These are phyloP conservation scores for Chiroxiphia lanceolata DNA, from an alignment of 2,797 vertebrate genomes.

Conservation along the genomic window DNA sequence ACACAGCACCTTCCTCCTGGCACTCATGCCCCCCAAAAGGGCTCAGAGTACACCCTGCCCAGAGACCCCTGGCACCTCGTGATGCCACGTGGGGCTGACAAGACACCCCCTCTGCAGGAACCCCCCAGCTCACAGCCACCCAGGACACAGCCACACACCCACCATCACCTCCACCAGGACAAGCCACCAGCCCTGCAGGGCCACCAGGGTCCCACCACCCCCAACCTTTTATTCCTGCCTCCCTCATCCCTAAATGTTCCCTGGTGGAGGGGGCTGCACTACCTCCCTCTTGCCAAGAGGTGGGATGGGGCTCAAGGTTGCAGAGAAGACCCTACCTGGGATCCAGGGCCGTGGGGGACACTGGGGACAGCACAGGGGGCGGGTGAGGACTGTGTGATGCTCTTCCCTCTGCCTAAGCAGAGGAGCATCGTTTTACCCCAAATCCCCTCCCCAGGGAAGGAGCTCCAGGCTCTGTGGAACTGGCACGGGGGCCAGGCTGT, in stretches of 20 bases:
- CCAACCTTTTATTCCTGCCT: background rate
- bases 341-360: background rate
- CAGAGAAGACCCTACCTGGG: background rate
- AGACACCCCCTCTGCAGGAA: background rate
- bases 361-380: background rate
- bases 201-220: too few species aligned
- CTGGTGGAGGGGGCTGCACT: background rate
- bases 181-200: background rate
- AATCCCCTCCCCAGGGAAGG: background rate
- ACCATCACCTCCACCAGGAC: background rate
- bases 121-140: background rate
- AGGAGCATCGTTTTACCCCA: background rate
- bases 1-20: background rate
- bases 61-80: background rate
- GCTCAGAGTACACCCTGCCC: background rate
- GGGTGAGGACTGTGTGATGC: fast-evolving
- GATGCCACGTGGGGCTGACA: fast-evolving
- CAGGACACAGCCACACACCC: background rate
- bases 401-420: background rate
- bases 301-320: background rate
- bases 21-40: background rate
- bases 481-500: background rate
- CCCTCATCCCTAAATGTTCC: background rate
- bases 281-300: background rate
- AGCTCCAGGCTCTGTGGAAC: fast-evolving